These are phyloP conservation scores for Psilopogon haemacephalus DNA, from an alignment of 2,113 vertebrate genomes.

Conservation along the genomic window DNA sequence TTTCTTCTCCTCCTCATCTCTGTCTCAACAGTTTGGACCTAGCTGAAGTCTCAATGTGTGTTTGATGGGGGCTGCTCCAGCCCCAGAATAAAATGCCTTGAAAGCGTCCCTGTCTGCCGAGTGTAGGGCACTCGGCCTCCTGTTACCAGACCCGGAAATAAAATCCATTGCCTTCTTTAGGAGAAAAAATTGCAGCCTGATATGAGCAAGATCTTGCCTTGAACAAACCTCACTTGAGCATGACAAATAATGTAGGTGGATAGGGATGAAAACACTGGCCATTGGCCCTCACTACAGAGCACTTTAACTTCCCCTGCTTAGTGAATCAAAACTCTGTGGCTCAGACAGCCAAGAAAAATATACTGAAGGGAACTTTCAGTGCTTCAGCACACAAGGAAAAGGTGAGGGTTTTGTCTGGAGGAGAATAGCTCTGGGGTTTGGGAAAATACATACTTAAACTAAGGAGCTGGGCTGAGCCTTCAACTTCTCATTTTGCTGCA, in stretches of 20 bases:
- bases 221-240: slow-evolving; percentile 25
- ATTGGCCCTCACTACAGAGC: background rate
- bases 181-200: slow-evolving; percentile 23
- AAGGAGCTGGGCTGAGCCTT: background rate
- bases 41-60: background rate
- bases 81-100: background rate
- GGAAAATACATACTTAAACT: slow-evolving; percentile 3
- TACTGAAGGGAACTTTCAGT: slow-evolving; percentile 45
- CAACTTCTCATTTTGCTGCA: background rate
- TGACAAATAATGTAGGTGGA: slow-evolving; percentile 36
- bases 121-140: background rate
- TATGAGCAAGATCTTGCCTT: background rate
- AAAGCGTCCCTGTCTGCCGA: background rate
- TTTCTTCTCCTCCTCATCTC: background rate
- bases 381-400: slow-evolving; percentile 37
- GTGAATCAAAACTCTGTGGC: slow-evolving; percentile 30
- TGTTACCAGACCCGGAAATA: slow-evolving; percentile 50
- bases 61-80: background rate
- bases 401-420: slow-evolving; percentile 46
- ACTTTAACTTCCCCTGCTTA: slow-evolving; percentile 27
- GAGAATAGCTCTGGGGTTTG: background rate
- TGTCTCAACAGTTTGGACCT: background rate
- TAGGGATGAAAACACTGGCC: slow-evolving; percentile 29
- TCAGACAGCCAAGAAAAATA: slow-evolving; percentile 56
- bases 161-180: slow-evolving; percentile 45